These are phyloP conservation scores for Vollenhovia emeryi DNA, from an alignment of 1,140 invertebrate species.

Conservation along the genomic window DNA sequence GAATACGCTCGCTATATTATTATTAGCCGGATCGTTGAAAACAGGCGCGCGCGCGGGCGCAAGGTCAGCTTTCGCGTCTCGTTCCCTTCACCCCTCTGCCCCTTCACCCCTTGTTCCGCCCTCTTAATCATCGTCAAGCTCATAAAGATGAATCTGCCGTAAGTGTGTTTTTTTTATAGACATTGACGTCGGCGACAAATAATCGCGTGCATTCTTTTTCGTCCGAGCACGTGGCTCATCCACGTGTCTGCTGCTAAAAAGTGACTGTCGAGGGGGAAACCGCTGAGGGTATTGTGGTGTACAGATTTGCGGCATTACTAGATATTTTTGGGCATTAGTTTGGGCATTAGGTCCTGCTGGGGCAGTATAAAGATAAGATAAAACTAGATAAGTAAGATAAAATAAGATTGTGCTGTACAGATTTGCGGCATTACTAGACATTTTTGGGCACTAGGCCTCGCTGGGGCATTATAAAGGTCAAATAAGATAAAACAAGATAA, in stretches of 20 bases:
- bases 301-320: too few species aligned
- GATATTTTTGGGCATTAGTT: too few species aligned
- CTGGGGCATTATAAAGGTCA: too few species aligned
- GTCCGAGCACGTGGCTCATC: conserved; percentile 17
- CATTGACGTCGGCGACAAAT: background rate
- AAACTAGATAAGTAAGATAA: too few species aligned
- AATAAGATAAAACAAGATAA: too few species aligned
- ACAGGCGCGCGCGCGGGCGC: conserved; percentile 3
- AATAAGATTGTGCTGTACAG: too few species aligned
- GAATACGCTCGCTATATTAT: conserved; percentile 59
- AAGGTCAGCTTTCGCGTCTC: conserved; percentile 57
- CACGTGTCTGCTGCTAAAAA: conserved; percentile 8
- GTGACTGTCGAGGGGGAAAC: too few species aligned
- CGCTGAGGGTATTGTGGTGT: too few species aligned
- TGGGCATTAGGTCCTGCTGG: too few species aligned
- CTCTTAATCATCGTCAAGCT: conserved; percentile 45
- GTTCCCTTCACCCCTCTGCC: background rate
- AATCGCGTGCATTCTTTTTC: conserved; percentile 12
- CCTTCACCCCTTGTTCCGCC: background rate
- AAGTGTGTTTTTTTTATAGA: conserved; percentile 51
- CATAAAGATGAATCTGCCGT: conserved; percentile 31
- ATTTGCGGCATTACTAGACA: too few species aligned
- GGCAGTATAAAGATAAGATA: too few species aligned
- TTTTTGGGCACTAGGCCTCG: too few species aligned
- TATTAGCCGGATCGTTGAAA: conserved; percentile 71